Conservation (phyloP, 2,797 vertebrate genomes). For the Falco biarmicus region DNA sequence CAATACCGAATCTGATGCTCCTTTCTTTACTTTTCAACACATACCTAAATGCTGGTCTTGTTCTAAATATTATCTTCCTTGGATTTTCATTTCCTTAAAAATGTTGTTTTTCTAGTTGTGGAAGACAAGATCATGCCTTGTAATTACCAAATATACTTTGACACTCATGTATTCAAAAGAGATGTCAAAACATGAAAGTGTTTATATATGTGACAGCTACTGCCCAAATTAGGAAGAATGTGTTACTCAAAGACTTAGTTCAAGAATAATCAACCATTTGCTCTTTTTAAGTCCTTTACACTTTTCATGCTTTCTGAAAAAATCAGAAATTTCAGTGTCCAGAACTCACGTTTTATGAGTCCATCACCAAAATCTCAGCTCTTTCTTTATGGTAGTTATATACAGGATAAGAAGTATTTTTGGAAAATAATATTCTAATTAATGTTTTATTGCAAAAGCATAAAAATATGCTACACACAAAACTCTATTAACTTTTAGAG, state of each 20-base stretch:
- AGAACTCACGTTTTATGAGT: neutral
- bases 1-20: neutral
- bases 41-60: neutral
- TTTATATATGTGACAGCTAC: neutral
- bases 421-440: neutral
- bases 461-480: neutral
- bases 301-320: neutral
- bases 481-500: neutral
- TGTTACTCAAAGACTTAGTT: constrained; percentile 2
- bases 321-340: neutral
- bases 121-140: neutral
- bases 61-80: neutral
- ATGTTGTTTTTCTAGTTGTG: neutral
- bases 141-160: neutral
- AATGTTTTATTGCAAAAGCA: neutral
- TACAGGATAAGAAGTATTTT: neutral
- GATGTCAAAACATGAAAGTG: neutral
- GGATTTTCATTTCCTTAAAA: neutral
- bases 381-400: neutral
- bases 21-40: neutral
- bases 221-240: neutral
- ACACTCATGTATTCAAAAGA: neutral
- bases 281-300: constrained; percentile 18
- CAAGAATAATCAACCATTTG: constrained; percentile 21
- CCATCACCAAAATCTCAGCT: neutral